Percentiles rank a stretch among this genome's conserved stretches.
These are phyloP conservation scores for Drosophila teissieri DNA, from an alignment of 1,140 invertebrate genomes.

Conservation along the genomic window DNA sequence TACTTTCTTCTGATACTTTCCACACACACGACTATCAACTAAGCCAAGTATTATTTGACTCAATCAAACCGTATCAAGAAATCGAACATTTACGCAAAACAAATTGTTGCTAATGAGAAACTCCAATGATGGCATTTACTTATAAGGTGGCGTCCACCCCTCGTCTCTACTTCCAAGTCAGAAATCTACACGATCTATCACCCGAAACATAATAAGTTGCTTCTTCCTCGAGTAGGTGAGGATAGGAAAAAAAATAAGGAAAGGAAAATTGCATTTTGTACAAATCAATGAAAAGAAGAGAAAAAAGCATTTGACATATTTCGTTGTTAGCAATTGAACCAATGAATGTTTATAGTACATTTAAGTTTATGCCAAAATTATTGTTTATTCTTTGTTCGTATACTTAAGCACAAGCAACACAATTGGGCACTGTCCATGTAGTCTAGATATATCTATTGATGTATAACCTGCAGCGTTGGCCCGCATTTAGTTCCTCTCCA, in stretches of 20 bases:
- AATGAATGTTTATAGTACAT: constrained; percentile 63
- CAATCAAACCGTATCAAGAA: constrained; percentile 58
- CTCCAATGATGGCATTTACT: constrained; percentile 81
- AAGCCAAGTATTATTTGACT: constrained; percentile 74
- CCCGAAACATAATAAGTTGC: constrained; percentile 27
- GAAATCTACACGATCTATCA: constrained; percentile 34
- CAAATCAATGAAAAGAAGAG: constrained; percentile 45
- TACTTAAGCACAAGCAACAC: constrained; percentile 63
- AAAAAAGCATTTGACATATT: constrained; percentile 37
- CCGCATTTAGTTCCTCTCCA: constrained; percentile 68
- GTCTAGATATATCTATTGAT: constrained; percentile 44
- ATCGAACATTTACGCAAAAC: constrained; percentile 28
- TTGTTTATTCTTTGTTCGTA: constrained; percentile 52
- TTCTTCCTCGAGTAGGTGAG: constrained; percentile 56
- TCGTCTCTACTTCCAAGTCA: constrained; percentile 65
- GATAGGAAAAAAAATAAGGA: constrained; percentile 33
- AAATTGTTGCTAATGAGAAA: constrained; percentile 61
- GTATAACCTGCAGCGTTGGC: constrained; percentile 41
- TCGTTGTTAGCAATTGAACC: constrained; percentile 50
- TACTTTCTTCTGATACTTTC: constrained; percentile 62
- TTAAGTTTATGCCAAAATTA: constrained; percentile 77
- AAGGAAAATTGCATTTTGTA: constrained; percentile 64
- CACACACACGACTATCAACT: constrained; percentile 49
- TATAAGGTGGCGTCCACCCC: constrained; percentile 48
- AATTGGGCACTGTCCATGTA: constrained; percentile 62